phyloP scores from a whole-genome alignment of 2,888 invertebrate species.

The Melieria picta region DNA sequence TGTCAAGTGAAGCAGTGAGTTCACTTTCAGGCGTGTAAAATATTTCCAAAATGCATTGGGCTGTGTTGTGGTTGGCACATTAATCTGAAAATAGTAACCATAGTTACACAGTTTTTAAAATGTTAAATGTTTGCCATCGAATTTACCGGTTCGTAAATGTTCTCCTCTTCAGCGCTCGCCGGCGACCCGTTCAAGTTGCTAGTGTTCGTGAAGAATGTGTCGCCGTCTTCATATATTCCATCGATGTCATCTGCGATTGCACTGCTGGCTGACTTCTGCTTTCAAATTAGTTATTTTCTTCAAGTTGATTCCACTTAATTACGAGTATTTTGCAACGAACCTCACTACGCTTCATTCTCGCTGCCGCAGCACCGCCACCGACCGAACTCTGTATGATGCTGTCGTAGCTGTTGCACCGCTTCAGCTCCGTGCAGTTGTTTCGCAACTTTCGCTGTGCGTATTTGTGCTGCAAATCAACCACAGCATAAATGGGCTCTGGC shows the following conservation, averaged over 20 bases:
- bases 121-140: background rate
- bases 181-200: constrained; percentile 14
- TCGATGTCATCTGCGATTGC: constrained; percentile 31
- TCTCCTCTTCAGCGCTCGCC: constrained; percentile 50
- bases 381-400: constrained; percentile 35
- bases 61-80: constrained; percentile 47
- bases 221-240: constrained; percentile 47
- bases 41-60: constrained; percentile 51
- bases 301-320: background rate
- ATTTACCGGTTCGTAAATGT: constrained; percentile 57
- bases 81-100: constrained; percentile 45
- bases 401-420: constrained; percentile 42
- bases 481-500: constrained; percentile 56
- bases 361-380: background rate
- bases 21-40: constrained; percentile 52
- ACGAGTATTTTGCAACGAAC: background rate
- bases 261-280: constrained; percentile 18
- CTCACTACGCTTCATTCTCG: background rate
- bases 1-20: constrained; percentile 50
- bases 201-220: constrained; percentile 42
- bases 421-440: constrained; percentile 40
- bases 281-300: background rate
- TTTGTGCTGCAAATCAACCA: constrained; percentile 57
- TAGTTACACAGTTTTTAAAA: background rate
- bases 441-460: constrained; percentile 51